Evolutionary conservation across 1,140 invertebrate genomes (phyloP).

Genomic region (Monochamus saltuarius): DNA sequence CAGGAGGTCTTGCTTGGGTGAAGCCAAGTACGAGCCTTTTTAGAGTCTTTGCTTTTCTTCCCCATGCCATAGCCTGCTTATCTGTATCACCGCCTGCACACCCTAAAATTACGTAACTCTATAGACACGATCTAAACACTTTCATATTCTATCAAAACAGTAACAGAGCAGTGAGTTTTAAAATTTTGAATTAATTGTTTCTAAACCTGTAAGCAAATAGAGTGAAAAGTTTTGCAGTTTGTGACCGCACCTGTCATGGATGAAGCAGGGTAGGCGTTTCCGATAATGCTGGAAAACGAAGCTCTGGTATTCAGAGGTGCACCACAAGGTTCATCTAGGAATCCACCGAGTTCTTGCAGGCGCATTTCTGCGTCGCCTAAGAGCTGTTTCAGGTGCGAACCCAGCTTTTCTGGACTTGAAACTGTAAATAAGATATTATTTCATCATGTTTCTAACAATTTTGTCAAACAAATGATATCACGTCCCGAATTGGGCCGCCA

Average conservation of each 20-base stretch:
- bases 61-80: slow-evolving; percentile 85
- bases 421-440: slow-evolving; percentile 57
- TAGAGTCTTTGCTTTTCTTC: slow-evolving; percentile 77
- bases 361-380: slow-evolving; percentile 78
- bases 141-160: neutral
- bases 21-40: slow-evolving; percentile 64
- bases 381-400: slow-evolving; percentile 71
- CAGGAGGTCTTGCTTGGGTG: slow-evolving; percentile 72
- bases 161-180: neutral
- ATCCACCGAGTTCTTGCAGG: slow-evolving; percentile 70
- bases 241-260: slow-evolving; percentile 45
- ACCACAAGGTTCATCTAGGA: slow-evolving; percentile 52
- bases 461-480: no score
- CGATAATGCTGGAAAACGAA: slow-evolving; percentile 54
- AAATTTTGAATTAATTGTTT: no score
- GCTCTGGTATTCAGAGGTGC: slow-evolving; percentile 52
- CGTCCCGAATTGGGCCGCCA: no score
- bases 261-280: slow-evolving; percentile 47
- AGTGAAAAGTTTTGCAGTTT: neutral
- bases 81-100: slow-evolving; percentile 73
- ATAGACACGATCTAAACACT: neutral
- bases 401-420: slow-evolving; percentile 67
- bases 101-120: slow-evolving; percentile 50
- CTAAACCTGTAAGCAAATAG: neutral
- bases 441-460: no score